A percentile compares a stretch with the other conserved stretches of the same genome.
phyloP scores from a whole-genome alignment of 2,888 invertebrate genomes.

The Drosophila testacea region DNA sequence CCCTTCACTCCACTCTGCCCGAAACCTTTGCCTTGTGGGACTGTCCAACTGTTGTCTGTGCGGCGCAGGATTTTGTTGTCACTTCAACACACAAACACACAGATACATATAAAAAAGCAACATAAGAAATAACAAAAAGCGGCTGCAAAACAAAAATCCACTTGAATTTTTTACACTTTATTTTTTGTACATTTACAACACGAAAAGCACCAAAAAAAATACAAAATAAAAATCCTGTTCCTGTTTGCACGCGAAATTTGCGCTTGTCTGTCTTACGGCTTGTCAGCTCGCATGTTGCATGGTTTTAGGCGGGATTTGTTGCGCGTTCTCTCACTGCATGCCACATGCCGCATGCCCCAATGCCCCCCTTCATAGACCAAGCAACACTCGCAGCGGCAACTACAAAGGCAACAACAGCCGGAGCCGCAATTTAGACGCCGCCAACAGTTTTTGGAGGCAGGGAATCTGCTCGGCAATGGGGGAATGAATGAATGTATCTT shows the following conservation, averaged over 20 bases:
- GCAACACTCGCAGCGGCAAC: slow-evolving; percentile 49
- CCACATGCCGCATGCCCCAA: slow-evolving; percentile 16
- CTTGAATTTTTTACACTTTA: slow-evolving; percentile 82
- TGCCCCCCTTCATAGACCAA: slow-evolving; percentile 30
- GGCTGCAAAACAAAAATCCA: slow-evolving; percentile 73
- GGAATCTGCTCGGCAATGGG: slow-evolving; percentile 20
- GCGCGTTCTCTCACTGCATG: slow-evolving; percentile 38
- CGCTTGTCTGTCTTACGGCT: slow-evolving; percentile 81
- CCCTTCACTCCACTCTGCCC: slow-evolving; percentile 22
- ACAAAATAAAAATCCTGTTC: slow-evolving; percentile 54
- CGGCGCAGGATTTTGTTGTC: slow-evolving; percentile 79
- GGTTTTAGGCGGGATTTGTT: slow-evolving; percentile 81
- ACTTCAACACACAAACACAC: slow-evolving; percentile 73
- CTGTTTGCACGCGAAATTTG: slow-evolving; percentile 80
- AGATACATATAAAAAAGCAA: slow-evolving; percentile 21
- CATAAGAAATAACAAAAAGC: slow-evolving; percentile 49
- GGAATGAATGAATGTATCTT: slow-evolving; percentile 10
- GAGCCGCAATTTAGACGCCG: slow-evolving; percentile 68
- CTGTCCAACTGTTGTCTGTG: slow-evolving; percentile 54
- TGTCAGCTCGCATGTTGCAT: slow-evolving; percentile 82
- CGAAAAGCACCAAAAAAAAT: slow-evolving; percentile 32
- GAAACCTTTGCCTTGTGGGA: slow-evolving; percentile 28
- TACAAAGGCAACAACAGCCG: slow-evolving; percentile 61
- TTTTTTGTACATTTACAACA: slow-evolving; percentile 73
- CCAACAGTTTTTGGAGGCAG: slow-evolving; percentile 18